Evolutionary conservation across 2,113 vertebrate species (phyloP), one percentile per base, ranked within the genome.

Genomic region (Sula dactylatra): DNA sequence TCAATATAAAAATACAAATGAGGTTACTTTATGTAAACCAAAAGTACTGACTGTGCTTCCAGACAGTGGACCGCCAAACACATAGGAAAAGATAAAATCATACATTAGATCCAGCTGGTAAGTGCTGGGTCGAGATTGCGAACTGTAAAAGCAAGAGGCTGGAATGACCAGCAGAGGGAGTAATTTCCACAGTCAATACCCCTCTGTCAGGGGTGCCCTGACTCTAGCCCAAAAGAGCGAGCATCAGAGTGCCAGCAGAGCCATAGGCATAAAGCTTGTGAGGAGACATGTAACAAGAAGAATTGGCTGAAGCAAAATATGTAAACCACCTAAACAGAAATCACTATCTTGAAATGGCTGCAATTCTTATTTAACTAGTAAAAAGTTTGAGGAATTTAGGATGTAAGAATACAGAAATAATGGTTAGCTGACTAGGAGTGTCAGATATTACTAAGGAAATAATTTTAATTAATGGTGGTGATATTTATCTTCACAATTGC

Each of bases 151-250:
- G 69, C 59, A 49, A 26, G 62, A 45, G 25, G 19, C 34, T 72
- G 7, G 6, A 52, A 55, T 20, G n/a, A 54, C 94, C 94, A 95
- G 93, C 66, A 97, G 96, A 95, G 95, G 96, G 97, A 91, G 96
- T 5, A 49, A 87, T 93, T 93, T 95, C 81, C 93, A 93, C 78
- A 72, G 93, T 4, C 50, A 95, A 42, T 54, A 7, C 24, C 13
- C 16, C 11, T 59, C 31, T 9, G 0, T 16, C 20, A 9, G 3
- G 18, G 7, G 3, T 34, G 47, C 36, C 29, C 17, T 16, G 44
- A 3, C 32, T 82, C 9, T 27, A 26, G n/a, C 15, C 47, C 16
- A 4, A 1, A 10, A 20, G 24, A 47, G 7, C 5, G 3, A n/a
- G n/a, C 19, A 15, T 13, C 44, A 16, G 13, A 3, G 5, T 7